These are phyloP conservation scores for Neria commutata DNA, from an alignment of 2,888 invertebrate genomes.

Conservation along the genomic window DNA sequence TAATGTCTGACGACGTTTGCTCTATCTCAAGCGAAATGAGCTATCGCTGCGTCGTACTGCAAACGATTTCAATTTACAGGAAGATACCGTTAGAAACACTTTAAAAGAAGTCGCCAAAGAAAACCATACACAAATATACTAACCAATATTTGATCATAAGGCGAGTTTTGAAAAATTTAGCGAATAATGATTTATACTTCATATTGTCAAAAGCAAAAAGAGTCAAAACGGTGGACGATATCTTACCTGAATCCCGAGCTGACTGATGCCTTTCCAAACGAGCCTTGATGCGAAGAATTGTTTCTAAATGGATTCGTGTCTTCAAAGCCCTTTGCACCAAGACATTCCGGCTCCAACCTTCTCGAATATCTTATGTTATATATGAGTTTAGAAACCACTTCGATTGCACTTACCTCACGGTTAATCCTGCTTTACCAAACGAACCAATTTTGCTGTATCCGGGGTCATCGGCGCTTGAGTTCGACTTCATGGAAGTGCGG, in stretches of 20 bases:
- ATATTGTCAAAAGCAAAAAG: slow-evolving; percentile 40
- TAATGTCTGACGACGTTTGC: too few species aligned
- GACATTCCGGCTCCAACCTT: slow-evolving; percentile 58
- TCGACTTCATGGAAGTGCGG: slow-evolving; percentile 62
- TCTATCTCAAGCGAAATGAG: too few species aligned
- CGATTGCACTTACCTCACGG: slow-evolving; percentile 50
- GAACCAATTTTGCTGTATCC: slow-evolving; percentile 60
- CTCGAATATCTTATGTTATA: not conserved
- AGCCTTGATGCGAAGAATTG: slow-evolving; percentile 58
- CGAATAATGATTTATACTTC: too few species aligned
- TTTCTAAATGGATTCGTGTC: slow-evolving; percentile 59
- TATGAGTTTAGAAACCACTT: not conserved
- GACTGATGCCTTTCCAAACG: slow-evolving; percentile 62
- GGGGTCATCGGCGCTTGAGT: slow-evolving; percentile 60
- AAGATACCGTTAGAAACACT: too few species aligned
- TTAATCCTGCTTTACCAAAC: slow-evolving; percentile 63
- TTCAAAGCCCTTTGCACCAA: slow-evolving; percentile 58
- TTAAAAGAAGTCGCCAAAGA: too few species aligned
- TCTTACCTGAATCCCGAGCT: slow-evolving; percentile 61
- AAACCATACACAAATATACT: too few species aligned
- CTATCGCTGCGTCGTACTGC: too few species aligned
- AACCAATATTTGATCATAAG: too few species aligned
- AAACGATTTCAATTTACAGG: too few species aligned
- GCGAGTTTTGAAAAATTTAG: too few species aligned
- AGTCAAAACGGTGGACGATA: slow-evolving; percentile 25